Conservation (phyloP, 2,797 vertebrate genomes). For the Peromyscus melanophrys region DNA sequence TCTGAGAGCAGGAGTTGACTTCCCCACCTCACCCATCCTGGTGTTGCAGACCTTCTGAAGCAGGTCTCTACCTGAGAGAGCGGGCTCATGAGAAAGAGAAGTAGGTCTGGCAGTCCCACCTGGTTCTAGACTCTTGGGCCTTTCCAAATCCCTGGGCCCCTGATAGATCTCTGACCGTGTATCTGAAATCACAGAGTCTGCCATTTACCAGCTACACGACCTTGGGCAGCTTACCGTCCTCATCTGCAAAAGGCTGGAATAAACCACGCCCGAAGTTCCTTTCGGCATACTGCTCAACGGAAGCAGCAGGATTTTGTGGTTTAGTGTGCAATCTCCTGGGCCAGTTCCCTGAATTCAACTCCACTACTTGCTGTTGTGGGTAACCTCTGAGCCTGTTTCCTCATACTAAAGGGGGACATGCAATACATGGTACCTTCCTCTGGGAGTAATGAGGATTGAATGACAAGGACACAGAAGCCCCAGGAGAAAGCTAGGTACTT, state of each 20-base stretch:
- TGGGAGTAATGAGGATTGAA: neutral
- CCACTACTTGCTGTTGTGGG: neutral
- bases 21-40: neutral
- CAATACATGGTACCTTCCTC: neutral
- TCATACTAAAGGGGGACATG: neutral
- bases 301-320: neutral
- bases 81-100: neutral
- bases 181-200: constrained; percentile 17
- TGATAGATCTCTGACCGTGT: neutral
- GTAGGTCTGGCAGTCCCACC: neutral
- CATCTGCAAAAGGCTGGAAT: neutral
- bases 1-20: neutral
- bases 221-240: neutral
- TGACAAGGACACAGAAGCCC: neutral
- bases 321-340: neutral
- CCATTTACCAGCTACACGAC: neutral
- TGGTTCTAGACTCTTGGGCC: neutral
- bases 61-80: neutral
- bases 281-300: neutral
- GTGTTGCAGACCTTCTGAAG: neutral
- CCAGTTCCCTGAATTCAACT: neutral
- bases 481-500: neutral
- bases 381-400: neutral
- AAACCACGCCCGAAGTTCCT: neutral
- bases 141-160: neutral